Base-by-base conservation (phyloP, 2,797 vertebrate species). In the Tolypeutes matacus region DNA sequence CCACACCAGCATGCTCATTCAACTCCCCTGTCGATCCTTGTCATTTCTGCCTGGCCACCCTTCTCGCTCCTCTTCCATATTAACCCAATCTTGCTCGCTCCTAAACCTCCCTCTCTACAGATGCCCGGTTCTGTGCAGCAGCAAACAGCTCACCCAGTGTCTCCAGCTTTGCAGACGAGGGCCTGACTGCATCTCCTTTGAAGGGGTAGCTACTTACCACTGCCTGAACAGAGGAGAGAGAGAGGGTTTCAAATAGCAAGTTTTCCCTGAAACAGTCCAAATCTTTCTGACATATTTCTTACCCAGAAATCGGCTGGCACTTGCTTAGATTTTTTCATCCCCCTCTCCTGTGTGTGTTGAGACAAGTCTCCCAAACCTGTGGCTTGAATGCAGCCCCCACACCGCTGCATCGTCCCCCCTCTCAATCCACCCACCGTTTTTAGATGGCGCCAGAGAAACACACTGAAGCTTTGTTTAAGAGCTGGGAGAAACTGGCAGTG, bases 341-440 rank as follows among this genome's bases (percentile, higher is more conserved):
- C 29, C 60, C 51, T 91, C 18, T 58, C 58, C 39, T 29, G 25
- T 27, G 42, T 84, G 49, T 77, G 72, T 69, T 46, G 67, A 96
- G 87, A 90, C 93, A 78, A 77, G 77, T 69, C 58, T 80, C 58
- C 56, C 84, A 75, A 60, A 51, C 60, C 51, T 53, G 36, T 62
- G 53, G 31, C 64, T 76, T 84, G 53, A 72, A 39, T 9, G n/a
- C 23, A 76, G 23, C n/a, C 46, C 34, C 53, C 27, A 15, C 1
- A 70, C 36, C 39, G 31, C 46, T 49, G 18, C 39, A 8, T 39
- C 34, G 12, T 12, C n/a, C 17, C 27, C n/a, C n/a, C 91, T 87
- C 56, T 89, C 93, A 77, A 58, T 25, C 65, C 46, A 82, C 76
- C n/a, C 56, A n/a, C 67, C n/a, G 65, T 39, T 86, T 76, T 29